Evolutionary conservation across 2,888 invertebrate genomes (phyloP), one percentile per base, ranked within the genome.

Genomic region (Autographa pulchrina): DNA sequence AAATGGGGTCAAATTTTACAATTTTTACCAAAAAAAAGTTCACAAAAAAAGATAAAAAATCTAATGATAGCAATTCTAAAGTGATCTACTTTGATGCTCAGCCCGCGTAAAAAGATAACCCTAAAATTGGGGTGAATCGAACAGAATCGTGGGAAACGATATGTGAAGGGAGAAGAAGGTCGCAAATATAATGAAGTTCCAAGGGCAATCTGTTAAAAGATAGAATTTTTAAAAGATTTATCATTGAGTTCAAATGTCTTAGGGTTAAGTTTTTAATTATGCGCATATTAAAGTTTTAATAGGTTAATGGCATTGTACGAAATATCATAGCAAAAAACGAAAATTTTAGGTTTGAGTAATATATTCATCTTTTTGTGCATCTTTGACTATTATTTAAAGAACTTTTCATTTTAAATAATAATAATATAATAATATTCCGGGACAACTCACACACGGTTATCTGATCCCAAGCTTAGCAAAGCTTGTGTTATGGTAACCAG

Each of bases 91-190:
- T 91, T 89, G 85, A 89, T 88, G 86, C 79, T 89, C 90, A 85
- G 82, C 78, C 83, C 74, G 89, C 88, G 89, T 88, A 86, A 88
- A 91, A 81, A 91, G 93, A 94, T 93, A 94, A 94, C 93, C 93
- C 92, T 92, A 92, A 92, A 93, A 92, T 91, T 94, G 90, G 94
- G 94, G 94, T 93, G 94, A 91, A 90, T 90, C 93, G 93, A 93
- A 94, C 90, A 92, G 94, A 94, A 88, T 85, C 80, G 82, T 88
- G 78, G 82, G 80, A 75, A 70, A 76, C 72, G 78, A 25, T 74
- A 67, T 78, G 77, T 64, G 71, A 87, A 83, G 92, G 92, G 91
- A 87, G 83, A 66, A 76, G 65, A 81, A 87, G 87, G 83, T 89
- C 88, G 90, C 90, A 80, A 88, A 88, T 81, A 87, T 90, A 89